phyloP scores from a whole-genome alignment of 2,113 vertebrate species.

The Pangasianodon gigas region DNA sequence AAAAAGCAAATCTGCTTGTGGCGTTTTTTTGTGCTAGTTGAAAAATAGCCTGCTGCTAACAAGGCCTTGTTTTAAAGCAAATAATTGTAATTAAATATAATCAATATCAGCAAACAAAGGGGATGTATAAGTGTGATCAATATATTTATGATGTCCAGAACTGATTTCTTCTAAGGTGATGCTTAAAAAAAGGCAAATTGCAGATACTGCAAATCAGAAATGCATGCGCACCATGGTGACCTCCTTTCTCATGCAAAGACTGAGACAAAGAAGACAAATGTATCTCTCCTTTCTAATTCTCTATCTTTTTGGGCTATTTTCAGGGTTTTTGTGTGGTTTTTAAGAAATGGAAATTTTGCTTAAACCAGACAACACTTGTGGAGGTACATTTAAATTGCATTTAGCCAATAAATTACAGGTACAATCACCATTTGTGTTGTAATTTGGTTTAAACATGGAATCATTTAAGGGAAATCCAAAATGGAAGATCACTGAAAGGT shows the following conservation, averaged over 20 bases:
- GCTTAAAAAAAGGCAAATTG: background rate
- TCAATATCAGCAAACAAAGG: too few relatives aligned
- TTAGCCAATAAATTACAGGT: too few relatives aligned
- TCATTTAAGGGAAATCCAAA: background rate
- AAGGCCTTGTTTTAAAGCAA: too few relatives aligned
- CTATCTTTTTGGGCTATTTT: background rate
- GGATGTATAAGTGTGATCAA: background rate
- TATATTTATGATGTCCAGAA: background rate
- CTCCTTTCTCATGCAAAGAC: background rate
- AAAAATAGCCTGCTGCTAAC: background rate
- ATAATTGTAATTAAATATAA: too few relatives aligned
- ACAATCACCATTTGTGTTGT: background rate
- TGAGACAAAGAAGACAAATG: background rate
- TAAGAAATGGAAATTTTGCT: background rate
- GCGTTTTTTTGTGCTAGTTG: background rate
- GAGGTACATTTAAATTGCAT: too few relatives aligned
- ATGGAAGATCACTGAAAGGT: background rate
- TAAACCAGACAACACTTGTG: background rate
- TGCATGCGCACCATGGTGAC: background rate
- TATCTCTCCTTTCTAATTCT: background rate
- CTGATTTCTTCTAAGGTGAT: background rate
- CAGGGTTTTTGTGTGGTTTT: background rate
- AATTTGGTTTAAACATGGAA: background rate
- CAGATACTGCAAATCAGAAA: background rate
- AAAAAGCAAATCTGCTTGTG: background rate